A percentile compares a stretch with the other conserved stretches of the same genome.
phyloP scores from a whole-genome alignment of 2,888 invertebrate species.

The Xestoiulus laeticollis region DNA sequence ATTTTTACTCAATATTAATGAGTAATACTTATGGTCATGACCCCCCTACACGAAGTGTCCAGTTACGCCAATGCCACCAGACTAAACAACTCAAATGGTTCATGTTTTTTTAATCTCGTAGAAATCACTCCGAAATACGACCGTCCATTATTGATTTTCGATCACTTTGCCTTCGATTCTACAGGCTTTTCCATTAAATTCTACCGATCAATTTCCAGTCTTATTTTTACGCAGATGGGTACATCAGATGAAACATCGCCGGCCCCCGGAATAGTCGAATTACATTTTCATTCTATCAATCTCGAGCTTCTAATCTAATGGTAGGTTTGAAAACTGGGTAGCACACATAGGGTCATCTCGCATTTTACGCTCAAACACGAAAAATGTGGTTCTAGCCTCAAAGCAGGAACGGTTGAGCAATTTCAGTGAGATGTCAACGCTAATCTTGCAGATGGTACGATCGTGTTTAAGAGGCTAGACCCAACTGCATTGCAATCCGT shows the following conservation, averaged over 20 bases:
- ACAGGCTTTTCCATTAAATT: not conserved
- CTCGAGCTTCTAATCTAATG: not conserved
- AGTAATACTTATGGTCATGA: too few relatives aligned
- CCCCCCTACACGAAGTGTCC: too few relatives aligned
- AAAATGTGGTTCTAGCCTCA: not conserved
- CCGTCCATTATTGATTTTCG: not conserved
- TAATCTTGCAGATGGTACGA: not conserved
- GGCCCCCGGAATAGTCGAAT: not conserved
- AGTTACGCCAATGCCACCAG: not conserved
- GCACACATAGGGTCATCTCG: too few relatives aligned
- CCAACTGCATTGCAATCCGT: not conserved
- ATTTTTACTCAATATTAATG: too few relatives aligned
- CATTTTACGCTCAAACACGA: not conserved
- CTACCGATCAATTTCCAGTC: not conserved
- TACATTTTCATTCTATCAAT: not conserved
- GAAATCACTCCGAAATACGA: not conserved
- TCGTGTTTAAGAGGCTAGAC: not conserved
- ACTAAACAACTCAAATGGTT: not conserved
- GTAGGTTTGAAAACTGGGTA: too few relatives aligned
- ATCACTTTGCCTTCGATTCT: not conserved
- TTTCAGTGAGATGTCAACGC: not conserved
- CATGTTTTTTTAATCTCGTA: not conserved
- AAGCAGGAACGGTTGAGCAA: not conserved
- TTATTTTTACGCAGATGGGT: not conserved
- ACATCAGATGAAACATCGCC: not conserved